phyloP scores from a whole-genome alignment of 2,888 invertebrate genomes.

The Omphaloscelis lunosa region DNA sequence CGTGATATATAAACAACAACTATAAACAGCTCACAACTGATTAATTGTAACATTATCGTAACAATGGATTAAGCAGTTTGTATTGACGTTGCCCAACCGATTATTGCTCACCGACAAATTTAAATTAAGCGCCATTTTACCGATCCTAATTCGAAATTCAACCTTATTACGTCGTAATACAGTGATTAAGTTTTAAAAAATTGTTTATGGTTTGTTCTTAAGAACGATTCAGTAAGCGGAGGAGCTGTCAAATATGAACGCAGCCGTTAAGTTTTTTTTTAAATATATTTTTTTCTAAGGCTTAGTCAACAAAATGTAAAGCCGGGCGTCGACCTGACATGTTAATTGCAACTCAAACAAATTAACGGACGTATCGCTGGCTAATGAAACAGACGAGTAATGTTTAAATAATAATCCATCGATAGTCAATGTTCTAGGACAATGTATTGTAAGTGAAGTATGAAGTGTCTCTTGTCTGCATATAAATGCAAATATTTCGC shows the following conservation, averaged over 20 bases:
- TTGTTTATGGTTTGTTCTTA: constrained; percentile 65
- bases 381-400: constrained; percentile 79
- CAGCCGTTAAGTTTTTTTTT: constrained; percentile 67
- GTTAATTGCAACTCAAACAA: constrained; percentile 89
- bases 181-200: constrained; percentile 57
- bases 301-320: constrained; percentile 76
- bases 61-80: constrained; percentile 74
- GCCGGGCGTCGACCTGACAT: constrained; percentile 82
- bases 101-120: constrained; percentile 71
- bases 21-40: constrained; percentile 70
- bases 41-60: constrained; percentile 74
- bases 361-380: constrained; percentile 85
- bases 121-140: constrained; percentile 60
- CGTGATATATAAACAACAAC: constrained; percentile 60
- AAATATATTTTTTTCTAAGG: constrained; percentile 67
- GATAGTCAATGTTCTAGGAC: constrained; percentile 38
- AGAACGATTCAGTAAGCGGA: constrained; percentile 70
- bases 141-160: constrained; percentile 55
- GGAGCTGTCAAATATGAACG: constrained; percentile 72
- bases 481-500: constrained; percentile 48
- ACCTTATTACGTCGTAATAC: constrained; percentile 69
- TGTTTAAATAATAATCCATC: constrained; percentile 18
- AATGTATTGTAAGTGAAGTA: constrained; percentile 41
- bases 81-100: constrained; percentile 72
- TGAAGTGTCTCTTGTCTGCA: constrained; percentile 23